These are phyloP conservation scores for Peromyscus polionotus DNA, from an alignment of 2,113 vertebrate species.

Conservation along the genomic window DNA sequence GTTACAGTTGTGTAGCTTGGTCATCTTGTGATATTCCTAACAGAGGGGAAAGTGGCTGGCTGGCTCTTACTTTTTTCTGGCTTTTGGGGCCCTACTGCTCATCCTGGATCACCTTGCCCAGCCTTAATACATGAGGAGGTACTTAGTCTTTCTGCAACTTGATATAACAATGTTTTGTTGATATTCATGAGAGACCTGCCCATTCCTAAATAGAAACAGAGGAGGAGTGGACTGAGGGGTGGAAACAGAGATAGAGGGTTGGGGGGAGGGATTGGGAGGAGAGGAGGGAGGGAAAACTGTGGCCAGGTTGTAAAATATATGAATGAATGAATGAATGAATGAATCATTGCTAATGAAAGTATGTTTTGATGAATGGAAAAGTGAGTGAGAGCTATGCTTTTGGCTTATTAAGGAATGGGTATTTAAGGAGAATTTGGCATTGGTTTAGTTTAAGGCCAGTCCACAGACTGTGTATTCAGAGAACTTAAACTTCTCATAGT, in stretches of 20 bases:
- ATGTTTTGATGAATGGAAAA: neutral
- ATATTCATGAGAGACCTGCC: neutral
- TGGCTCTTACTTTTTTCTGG: neutral
- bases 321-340: neutral
- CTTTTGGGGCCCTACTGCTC: neutral
- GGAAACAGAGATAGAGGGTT: neutral
- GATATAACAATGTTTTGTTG: neutral
- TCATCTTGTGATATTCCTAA: neutral
- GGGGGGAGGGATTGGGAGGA: neutral
- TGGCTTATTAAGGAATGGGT: neutral
- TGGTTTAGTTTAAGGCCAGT: neutral
- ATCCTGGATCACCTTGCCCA: neutral
- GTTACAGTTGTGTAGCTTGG: neutral
- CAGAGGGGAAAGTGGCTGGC: rapidly evolving
- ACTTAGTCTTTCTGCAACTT: neutral
- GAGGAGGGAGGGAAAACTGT: neutral
- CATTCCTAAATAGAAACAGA: neutral
- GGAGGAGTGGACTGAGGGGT: neutral
- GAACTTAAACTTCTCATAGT: neutral
- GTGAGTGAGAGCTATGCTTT: neutral
- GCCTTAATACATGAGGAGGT: neutral
- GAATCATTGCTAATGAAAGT: neutral
- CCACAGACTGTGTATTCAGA: neutral
- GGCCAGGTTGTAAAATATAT: too few relatives aligned
- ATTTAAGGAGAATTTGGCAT: neutral